Percentiles rank a stretch among this genome's conserved stretches.
Conservation (phyloP, 35 echinoderm and acorn worm genomes). For the Ophioderma brevispina region DNA sequence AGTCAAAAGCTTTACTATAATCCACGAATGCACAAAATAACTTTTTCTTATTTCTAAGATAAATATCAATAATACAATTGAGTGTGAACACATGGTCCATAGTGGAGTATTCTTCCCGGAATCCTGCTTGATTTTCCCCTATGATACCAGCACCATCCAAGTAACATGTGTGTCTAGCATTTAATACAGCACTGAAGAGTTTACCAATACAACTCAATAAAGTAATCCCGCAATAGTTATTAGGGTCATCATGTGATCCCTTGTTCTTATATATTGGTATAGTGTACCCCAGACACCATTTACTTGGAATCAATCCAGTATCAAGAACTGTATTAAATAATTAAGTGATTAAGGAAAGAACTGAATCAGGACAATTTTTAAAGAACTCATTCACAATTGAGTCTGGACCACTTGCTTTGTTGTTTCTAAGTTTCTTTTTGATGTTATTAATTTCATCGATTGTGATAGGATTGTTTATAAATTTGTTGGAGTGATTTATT, state of each 20-base stretch:
- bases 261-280: neutral
- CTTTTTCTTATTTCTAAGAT: neutral
- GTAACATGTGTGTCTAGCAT: neutral
- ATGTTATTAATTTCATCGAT: neutral
- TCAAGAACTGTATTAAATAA: neutral
- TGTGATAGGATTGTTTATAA: neutral
- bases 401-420: neutral
- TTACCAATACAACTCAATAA: neutral
- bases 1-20: neutral
- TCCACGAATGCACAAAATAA: neutral
- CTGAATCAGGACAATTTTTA: neutral
- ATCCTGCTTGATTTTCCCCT: neutral
- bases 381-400: neutral
- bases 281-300: neutral
- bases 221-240: neutral
- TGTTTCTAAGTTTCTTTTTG: neutral
- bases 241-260: neutral
- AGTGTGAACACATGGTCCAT: neutral
- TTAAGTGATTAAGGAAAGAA: neutral
- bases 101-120: neutral
- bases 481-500: neutral
- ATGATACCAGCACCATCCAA: neutral
- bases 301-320: neutral
- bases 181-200: neutral
- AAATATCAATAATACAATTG: neutral